Conservation (phyloP, 2,113 vertebrate genomes). For the Sylvilagus bachmani region DNA sequence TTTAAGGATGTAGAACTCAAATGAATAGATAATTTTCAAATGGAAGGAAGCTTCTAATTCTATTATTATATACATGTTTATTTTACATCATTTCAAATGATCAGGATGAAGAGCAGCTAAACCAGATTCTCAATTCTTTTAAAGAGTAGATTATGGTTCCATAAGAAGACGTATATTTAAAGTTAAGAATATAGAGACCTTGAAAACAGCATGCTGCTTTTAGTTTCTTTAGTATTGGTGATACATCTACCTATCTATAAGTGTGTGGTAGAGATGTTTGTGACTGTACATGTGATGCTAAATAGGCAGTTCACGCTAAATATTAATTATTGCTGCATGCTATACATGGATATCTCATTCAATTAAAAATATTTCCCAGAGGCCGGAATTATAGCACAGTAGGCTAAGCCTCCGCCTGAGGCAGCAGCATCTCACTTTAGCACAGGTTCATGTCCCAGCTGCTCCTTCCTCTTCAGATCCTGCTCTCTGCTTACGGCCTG, state of each 20-base stretch:
- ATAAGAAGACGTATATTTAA: background rate
- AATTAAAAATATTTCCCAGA: background rate
- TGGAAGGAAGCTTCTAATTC: background rate
- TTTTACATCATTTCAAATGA: slow-evolving; percentile 9
- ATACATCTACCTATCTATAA: background rate
- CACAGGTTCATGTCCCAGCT: too few relatives aligned
- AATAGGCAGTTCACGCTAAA: background rate
- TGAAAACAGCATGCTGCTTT: too few relatives aligned
- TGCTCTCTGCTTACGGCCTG: too few relatives aligned
- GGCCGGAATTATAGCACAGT: background rate
- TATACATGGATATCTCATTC: background rate
- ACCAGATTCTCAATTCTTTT: background rate
- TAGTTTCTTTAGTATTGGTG: background rate
- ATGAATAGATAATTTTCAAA: slow-evolving; percentile 21
- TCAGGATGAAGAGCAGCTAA: background rate
- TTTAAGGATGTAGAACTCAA: background rate
- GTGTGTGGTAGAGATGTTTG: background rate
- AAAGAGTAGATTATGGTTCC: background rate
- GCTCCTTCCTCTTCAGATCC: too few relatives aligned
- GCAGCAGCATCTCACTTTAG: too few relatives aligned
- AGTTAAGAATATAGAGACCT: background rate
- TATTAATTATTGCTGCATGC: background rate
- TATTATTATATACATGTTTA: background rate
- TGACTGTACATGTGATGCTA: background rate
- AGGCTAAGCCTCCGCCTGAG: background rate